These are phyloP conservation scores for Trichacis sp. DNA, from an alignment of 2,888 invertebrate species.

Conservation along the genomic window DNA sequence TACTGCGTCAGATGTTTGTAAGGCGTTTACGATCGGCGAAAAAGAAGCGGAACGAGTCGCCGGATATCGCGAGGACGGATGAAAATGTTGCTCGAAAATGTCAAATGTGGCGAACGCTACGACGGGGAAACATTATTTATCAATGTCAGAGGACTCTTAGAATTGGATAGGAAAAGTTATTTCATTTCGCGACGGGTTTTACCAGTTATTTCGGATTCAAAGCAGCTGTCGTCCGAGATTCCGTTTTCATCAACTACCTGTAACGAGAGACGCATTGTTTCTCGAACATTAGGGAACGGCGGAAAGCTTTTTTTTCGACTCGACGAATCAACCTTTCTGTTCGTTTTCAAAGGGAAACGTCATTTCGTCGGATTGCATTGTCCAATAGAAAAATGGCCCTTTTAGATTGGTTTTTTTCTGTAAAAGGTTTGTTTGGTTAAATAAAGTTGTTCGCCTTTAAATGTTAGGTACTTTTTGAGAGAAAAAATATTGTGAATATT, in stretches of 20 bases:
- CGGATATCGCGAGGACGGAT: conserved; percentile 28
- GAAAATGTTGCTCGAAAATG: conserved; percentile 24
- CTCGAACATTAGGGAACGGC: background rate
- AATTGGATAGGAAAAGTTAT: conserved; percentile 2
- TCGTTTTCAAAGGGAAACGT: too few species aligned
- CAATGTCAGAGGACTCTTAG: conserved; percentile 13
- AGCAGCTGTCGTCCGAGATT: background rate
- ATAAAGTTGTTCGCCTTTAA: too few species aligned
- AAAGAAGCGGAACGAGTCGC: conserved; percentile 38
- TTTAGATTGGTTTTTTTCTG: too few species aligned
- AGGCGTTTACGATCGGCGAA: conserved; percentile 40
- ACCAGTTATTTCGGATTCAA: conserved; percentile 1
- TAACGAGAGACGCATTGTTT: background rate
- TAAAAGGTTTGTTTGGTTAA: too few species aligned
- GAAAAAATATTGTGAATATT: too few species aligned
- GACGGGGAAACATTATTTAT: conserved; percentile 24
- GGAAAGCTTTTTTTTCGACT: background rate
- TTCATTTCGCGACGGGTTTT: background rate
- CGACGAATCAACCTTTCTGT: too few species aligned
- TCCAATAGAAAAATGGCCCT: too few species aligned
- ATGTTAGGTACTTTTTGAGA: too few species aligned
- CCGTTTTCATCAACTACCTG: conserved; percentile 1
- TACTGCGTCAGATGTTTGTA: conserved; percentile 40
- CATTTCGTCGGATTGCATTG: too few species aligned
- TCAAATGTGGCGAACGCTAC: conserved; percentile 12